Conservation (phyloP, 2,888 invertebrate genomes). For the Stenotaenia linearis region DNA sequence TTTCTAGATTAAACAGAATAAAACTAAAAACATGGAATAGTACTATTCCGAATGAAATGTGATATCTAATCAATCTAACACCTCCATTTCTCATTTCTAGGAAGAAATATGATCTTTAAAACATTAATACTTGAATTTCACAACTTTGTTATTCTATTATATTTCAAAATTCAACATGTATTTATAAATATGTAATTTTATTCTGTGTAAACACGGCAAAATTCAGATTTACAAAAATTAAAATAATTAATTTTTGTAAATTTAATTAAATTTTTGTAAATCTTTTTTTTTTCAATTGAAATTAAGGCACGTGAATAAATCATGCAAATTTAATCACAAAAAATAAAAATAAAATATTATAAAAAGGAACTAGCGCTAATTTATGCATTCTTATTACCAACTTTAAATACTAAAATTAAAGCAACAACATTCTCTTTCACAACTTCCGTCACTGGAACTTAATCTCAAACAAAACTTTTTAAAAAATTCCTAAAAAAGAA, state of each 20-base stretch:
- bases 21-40: too few species aligned
- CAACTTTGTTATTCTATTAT: background rate
- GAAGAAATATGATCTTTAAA: background rate
- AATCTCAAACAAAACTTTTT: background rate
- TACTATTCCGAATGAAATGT: too few species aligned
- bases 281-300: too few species aligned
- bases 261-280: too few species aligned
- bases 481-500: background rate
- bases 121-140: background rate
- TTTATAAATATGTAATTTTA: background rate
- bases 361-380: background rate
- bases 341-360: background rate
- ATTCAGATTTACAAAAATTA: too few species aligned
- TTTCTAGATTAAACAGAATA: too few species aligned
- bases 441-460: background rate
- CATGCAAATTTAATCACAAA: too few species aligned
- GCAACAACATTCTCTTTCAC: background rate
- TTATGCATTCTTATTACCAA: background rate
- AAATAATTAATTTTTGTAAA: too few species aligned
- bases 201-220: background rate
- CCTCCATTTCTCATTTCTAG: background rate
- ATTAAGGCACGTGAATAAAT: too few species aligned
- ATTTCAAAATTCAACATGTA: background rate
- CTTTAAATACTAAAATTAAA: background rate
- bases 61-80: background rate